Conservation (phyloP, 2,888 invertebrate genomes). For the Tridacna crocea region DNA sequence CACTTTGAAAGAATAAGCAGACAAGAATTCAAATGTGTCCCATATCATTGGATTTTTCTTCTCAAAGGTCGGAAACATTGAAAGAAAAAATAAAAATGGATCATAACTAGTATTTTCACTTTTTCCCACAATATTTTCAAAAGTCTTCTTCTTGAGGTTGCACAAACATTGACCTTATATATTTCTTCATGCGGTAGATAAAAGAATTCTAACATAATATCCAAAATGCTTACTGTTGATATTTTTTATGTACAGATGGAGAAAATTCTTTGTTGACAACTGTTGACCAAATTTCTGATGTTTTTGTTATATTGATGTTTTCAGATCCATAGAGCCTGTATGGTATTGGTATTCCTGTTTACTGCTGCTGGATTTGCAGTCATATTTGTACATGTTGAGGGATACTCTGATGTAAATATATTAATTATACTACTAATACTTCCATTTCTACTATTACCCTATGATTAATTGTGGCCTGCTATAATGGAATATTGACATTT, state of each 20-base stretch:
- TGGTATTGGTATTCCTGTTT: constrained; percentile 42
- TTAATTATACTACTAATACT: not conserved
- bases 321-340: constrained; percentile 54
- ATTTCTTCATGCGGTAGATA: too few species aligned
- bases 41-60: too few species aligned
- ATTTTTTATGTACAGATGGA: too few species aligned
- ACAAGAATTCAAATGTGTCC: not conserved
- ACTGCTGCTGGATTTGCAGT: constrained; percentile 48
- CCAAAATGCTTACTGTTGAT: too few species aligned
- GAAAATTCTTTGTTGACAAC: not conserved
- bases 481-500: too few species aligned
- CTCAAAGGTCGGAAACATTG: not conserved
- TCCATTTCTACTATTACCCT: too few species aligned
- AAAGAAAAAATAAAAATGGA: not conserved
- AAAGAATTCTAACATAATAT: too few species aligned
- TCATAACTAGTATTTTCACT: not conserved
- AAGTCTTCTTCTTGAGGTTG: not conserved
- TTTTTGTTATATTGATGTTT: not conserved
- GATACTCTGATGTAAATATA: constrained; percentile 45
- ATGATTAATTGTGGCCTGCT: too few species aligned
- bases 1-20: not conserved
- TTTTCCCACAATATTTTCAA: constrained; percentile 6
- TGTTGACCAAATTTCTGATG: not conserved
- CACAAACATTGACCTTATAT: not conserved
- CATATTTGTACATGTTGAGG: constrained; percentile 57